These are phyloP conservation scores for Phainopepla nitens DNA, from an alignment of 2,113 vertebrate species.

Conservation along the genomic window DNA sequence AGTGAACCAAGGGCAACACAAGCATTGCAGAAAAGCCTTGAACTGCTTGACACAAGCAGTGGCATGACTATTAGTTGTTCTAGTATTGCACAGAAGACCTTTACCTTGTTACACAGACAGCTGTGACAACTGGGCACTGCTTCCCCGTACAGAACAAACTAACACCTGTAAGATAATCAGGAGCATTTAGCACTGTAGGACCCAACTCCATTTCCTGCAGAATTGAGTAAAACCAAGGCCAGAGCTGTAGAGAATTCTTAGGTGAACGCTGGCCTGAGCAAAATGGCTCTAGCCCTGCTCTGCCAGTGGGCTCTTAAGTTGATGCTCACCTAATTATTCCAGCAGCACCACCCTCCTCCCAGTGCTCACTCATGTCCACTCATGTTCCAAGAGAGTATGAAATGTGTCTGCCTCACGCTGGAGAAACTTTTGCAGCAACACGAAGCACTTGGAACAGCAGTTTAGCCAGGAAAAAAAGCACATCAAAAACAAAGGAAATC, in stretches of 20 bases:
- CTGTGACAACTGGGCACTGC: not conserved
- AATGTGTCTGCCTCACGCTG: not conserved
- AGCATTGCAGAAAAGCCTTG: not conserved
- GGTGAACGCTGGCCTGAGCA: not conserved
- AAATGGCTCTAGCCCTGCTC: not conserved
- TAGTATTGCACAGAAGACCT: not conserved
- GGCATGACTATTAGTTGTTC: not conserved
- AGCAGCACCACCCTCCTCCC: not conserved
- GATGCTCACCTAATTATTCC: not conserved
- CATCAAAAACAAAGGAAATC: not conserved
- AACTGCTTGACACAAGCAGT: not conserved
- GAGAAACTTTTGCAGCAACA: not conserved
- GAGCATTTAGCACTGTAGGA: not conserved
- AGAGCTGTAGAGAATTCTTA: not conserved
- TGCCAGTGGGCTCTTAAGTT: not conserved
- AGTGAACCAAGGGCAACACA: not conserved
- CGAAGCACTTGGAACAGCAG: not conserved
- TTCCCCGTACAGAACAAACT: not conserved
- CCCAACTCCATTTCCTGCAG: not conserved
- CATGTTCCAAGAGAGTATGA: not conserved
- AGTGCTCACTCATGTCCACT: fast-evolving
- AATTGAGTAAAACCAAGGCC: not conserved
- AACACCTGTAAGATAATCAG: not conserved
- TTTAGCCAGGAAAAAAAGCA: not conserved
- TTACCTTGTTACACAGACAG: not conserved